Evolutionary conservation across 2,888 invertebrate species (phyloP), one percentile per base, ranked within the genome.

Genomic region (Eupeodes latifasciatus): DNA sequence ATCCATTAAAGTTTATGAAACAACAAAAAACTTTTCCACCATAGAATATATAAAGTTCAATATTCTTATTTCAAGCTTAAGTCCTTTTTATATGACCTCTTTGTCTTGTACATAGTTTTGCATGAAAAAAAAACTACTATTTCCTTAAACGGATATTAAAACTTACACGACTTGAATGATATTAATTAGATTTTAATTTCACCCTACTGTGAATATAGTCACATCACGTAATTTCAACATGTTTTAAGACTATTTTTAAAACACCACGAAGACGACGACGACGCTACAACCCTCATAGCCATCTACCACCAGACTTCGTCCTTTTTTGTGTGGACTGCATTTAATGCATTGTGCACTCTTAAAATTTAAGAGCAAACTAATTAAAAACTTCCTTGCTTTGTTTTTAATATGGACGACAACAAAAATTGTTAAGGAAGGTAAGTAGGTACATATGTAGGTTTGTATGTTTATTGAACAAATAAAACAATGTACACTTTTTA

Each of bases 151-250:
- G 44, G 44, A 44, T 11, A 44, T 19, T 16, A 61, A n/a, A 61
- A 14, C 36, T 6, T 16, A n/a, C 16, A 3, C 36, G 11, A 12
- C 4, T 40, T 40, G 12, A 44, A 47, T 12, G 27, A 12, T 27
- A 64, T 47, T 47, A 64, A 64, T 64, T 64, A 27, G 64, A 47
- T 47, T 64, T 47, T 27, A 64, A 47, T 64, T 64, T 64, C 14
- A 14, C 27, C 2, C 64, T 47, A 64, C 12, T 3, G 0, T 3
- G 27, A 27, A 27, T 19, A 64, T 40, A 40, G 47, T 64, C 64
- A 19, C 44, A 64, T 47, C 64, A 44, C 44, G 64, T 47, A 64
- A 44, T 64, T 64, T 44, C 12, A 44, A 64, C 19, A 7, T 62
- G 44, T 62, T 62, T 62, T 40, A 6, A 44, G 62, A 40, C 11